These are phyloP conservation scores for Nymphalis polychloros DNA, from an alignment of 2,888 invertebrate species.

Conservation along the genomic window DNA sequence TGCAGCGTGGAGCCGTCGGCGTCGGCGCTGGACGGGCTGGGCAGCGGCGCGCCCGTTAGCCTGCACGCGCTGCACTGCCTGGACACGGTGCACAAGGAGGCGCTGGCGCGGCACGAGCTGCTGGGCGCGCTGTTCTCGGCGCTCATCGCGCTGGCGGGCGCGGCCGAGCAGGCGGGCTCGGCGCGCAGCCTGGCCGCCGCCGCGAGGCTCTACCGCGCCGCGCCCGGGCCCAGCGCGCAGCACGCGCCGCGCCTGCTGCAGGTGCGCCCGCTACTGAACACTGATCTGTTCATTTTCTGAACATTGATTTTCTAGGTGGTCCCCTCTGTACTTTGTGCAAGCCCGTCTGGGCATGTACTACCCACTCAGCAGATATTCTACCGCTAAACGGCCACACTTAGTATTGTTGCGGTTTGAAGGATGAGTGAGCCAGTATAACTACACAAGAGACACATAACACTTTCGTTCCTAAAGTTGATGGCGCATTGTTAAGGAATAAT, in stretches of 20 bases:
- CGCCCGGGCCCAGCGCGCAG: conserved; percentile 67
- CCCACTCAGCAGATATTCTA: no score
- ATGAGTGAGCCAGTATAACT: no score
- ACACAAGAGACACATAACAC: no score
- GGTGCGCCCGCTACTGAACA: conserved; percentile 37
- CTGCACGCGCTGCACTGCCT: conserved; percentile 92
- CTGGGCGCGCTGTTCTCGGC: conserved; percentile 65
- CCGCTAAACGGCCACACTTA: no score
- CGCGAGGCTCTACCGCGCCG: conserved; percentile 66
- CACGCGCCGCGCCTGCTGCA: conserved; percentile 91
- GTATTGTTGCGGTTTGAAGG: no score
- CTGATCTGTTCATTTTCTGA: no score
- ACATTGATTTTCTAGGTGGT: no score
- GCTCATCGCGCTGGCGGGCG: conserved; percentile 56
- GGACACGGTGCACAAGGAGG: conserved; percentile 91
- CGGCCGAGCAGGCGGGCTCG: conserved; percentile 45
- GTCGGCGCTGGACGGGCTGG: conserved; percentile 55
- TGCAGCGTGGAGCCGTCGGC: conserved; percentile 60
- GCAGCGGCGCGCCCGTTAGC: conserved; percentile 85
- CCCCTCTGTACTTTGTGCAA: no score
- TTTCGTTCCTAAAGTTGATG: no score
- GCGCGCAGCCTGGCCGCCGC: conserved; percentile 67
- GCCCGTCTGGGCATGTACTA: no score
- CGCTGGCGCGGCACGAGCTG: conserved; percentile 63
- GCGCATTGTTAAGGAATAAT: no score